Evolutionary conservation across 2,888 invertebrate species (phyloP), one percentile per base, ranked within the genome.

Genomic region (Cerastis leucographa): DNA sequence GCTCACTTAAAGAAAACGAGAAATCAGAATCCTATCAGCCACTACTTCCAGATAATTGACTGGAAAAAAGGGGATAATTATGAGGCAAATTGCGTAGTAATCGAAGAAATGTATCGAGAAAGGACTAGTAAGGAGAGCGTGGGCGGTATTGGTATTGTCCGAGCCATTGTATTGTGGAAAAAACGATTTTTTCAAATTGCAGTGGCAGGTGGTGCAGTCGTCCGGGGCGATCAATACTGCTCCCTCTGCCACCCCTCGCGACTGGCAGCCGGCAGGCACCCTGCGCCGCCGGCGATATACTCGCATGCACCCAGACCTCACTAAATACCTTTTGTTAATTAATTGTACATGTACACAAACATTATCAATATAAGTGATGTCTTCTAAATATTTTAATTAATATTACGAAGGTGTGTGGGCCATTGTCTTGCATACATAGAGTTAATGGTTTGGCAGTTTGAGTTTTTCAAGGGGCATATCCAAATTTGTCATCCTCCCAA

Each of bases 201-300:
- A 94, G 85, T 89, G 90, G 91, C 92, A 93, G 94, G 93, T 93
- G 92, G 91, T 95, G 95, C 94, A 94, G 84, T 87, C 89, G 90
- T 64, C 87, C 85, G 82, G 86, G 86, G 91, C 87, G 95, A 95
- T 95, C 95, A 93, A 95, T 95, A 95, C 86, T 81, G 84, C 85
- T 84, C 84, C 84, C 87, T 83, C 76, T 80, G 85, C 81, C 80
- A 80, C 78, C 82, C 42, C 76, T 64, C 77, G 76, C 72, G 81
- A 79, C 35, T 19, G 82, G 79, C 78, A 9, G 29, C 59, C 59
- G 85, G 84, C 46, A 46, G 46, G 40, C 85, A 80, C 70, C 85
- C 73, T 72, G 67, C 67, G 78, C 78, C 76, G 81, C 80, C 77
- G 68, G 71, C 84, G 72, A 78, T 83, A 80, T 77, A 78, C 85